phyloP scores from a whole-genome alignment of 2,113 vertebrate genomes.

The Mionectes macconnelli region DNA sequence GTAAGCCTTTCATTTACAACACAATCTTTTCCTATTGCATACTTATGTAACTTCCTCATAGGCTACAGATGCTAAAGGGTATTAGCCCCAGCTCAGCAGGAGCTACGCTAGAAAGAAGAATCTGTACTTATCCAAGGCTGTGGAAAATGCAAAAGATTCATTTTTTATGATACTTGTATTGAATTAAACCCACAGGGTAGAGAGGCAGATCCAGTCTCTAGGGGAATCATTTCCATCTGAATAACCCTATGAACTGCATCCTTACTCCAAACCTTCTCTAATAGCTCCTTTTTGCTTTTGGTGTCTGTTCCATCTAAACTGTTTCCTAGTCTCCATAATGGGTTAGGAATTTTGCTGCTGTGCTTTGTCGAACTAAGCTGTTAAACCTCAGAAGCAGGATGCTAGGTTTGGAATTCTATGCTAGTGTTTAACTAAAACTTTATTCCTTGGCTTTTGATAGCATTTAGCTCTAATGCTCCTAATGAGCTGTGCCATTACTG shows the following conservation, averaged over 20 bases:
- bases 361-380: not conserved
- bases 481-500: not conserved
- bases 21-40: not conserved
- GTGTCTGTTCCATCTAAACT: not conserved
- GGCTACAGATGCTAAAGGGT: not conserved
- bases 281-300: not conserved
- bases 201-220: not conserved
- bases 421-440: not conserved
- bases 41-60: not conserved
- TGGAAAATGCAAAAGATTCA: not conserved
- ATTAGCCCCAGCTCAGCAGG: not conserved
- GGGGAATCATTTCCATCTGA: not conserved
- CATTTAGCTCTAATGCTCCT: not conserved
- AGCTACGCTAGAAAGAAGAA: not conserved
- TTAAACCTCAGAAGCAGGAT: not conserved
- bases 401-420: not conserved
- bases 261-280: not conserved
- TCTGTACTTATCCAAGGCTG: not conserved
- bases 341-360: not conserved
- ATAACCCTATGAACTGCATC: not conserved
- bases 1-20: not conserved
- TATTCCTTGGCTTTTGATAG: not conserved
- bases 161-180: not conserved
- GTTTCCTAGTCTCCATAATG: accelerated
- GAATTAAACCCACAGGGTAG: not conserved